Evolutionary conservation across 2,888 invertebrate species (phyloP).

Genomic region (Arrhopalites spinosus): DNA sequence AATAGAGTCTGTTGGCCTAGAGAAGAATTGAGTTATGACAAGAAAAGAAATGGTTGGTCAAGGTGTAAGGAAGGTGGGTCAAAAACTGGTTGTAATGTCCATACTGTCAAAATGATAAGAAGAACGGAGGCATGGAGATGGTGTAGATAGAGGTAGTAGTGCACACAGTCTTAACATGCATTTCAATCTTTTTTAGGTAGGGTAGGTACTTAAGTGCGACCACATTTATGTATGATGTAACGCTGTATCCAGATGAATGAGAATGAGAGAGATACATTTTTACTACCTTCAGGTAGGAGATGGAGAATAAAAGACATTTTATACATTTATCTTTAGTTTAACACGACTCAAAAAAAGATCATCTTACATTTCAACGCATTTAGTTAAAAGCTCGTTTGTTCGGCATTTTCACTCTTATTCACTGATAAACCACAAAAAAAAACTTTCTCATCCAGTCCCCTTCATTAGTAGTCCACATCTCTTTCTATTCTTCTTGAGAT

Average conservation of each 20-base stretch:
- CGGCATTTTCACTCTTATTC: neutral
- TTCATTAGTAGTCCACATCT: neutral
- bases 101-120: conserved; percentile 21
- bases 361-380: too few species aligned
- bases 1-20: neutral
- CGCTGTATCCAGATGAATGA: too few species aligned
- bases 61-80: conserved; percentile 18
- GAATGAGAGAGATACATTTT: too few species aligned
- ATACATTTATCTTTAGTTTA: too few species aligned
- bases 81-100: conserved; percentile 29
- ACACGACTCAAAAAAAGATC: too few species aligned
- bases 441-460: neutral
- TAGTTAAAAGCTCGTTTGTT: neutral
- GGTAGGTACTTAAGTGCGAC: neutral
- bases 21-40: conserved; percentile 12
- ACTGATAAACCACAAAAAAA: too few species aligned
- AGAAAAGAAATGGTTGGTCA: neutral
- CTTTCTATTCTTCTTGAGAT: neutral
- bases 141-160: neutral
- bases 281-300: too few species aligned
- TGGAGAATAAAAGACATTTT: too few species aligned
- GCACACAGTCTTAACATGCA: too few species aligned
- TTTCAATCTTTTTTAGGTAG: neutral
- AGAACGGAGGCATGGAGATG: conserved; percentile 17
- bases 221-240: too few species aligned